Evolutionary conservation across 2,888 invertebrate species (phyloP).

Genomic region (Cephus sareptanus): DNA sequence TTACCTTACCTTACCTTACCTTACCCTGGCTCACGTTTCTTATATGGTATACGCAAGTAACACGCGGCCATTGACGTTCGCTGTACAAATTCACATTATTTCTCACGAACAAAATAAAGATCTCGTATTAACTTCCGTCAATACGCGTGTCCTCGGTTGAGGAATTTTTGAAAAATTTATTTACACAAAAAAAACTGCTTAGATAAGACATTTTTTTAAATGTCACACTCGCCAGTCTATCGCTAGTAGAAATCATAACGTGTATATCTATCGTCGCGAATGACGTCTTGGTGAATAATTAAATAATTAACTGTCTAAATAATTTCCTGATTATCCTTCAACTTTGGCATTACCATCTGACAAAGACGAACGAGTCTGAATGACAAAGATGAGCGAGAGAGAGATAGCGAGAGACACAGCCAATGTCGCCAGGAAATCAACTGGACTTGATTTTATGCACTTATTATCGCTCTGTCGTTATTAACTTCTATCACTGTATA

Average conservation of each 20-base stretch:
- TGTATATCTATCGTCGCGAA: not conserved
- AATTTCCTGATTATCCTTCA: not conserved
- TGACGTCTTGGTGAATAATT: not conserved
- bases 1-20: constrained; percentile 1
- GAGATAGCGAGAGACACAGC: not conserved
- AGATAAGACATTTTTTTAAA: not conserved
- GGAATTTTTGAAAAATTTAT: not conserved
- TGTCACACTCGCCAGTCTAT: not conserved
- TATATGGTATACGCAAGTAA: not conserved
- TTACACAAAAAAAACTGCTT: not conserved
- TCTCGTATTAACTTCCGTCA: not conserved
- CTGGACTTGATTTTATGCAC: not conserved
- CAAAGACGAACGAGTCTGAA: not conserved
- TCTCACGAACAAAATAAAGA: not conserved
- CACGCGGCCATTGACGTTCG: not conserved
- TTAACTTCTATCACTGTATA: not conserved
- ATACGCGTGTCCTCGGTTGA: not conserved
- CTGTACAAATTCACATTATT: not conserved
- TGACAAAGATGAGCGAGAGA: too few relatives aligned
- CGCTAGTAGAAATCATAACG: not conserved
- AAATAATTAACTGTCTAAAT: not conserved
- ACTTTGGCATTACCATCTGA: not conserved
- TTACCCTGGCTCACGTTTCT: not conserved
- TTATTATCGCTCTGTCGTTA: not conserved
- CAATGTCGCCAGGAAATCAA: not conserved